A percentile compares a stretch with the other conserved stretches of the same genome.
These are phyloP conservation scores for Acropternis orthonyx DNA, from an alignment of 2,797 vertebrate genomes.

Conservation along the genomic window DNA sequence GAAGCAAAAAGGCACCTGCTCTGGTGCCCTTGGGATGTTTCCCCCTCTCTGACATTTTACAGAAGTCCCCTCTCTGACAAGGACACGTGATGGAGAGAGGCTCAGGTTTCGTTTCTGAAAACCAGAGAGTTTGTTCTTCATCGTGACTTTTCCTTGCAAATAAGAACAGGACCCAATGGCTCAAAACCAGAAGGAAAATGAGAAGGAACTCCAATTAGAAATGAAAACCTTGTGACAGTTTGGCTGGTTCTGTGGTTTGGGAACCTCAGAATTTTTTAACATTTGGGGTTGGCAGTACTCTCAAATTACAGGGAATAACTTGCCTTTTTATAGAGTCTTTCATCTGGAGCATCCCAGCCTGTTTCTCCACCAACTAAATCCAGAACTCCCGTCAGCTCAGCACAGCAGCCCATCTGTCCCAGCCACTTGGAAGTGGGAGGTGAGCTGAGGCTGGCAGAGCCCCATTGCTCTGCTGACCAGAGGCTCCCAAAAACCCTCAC, in stretches of 20 bases:
- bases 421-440: fast-evolving
- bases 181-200: background rate
- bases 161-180: background rate
- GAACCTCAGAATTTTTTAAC: background rate
- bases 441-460: background rate
- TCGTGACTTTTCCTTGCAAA: background rate
- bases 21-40: background rate
- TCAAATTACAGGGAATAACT: background rate
- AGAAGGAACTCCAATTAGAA: constrained; percentile 21
- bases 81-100: background rate
- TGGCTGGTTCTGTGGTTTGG: background rate
- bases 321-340: background rate
- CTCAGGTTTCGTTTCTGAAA: background rate
- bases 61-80: background rate
- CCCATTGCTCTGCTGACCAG: fast-evolving
- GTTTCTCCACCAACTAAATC: background rate
- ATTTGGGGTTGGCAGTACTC: background rate
- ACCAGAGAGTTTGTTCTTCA: background rate
- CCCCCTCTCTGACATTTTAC: background rate
- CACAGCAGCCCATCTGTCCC: background rate
- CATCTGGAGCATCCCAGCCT: background rate
- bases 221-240: background rate
- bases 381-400: background rate
- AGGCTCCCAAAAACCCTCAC: background rate
- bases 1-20: background rate